Percentiles rank a stretch among this genome's conserved stretches.
phyloP scores from a whole-genome alignment of 2,888 invertebrate species.

The Netelia fuscicornis region DNA sequence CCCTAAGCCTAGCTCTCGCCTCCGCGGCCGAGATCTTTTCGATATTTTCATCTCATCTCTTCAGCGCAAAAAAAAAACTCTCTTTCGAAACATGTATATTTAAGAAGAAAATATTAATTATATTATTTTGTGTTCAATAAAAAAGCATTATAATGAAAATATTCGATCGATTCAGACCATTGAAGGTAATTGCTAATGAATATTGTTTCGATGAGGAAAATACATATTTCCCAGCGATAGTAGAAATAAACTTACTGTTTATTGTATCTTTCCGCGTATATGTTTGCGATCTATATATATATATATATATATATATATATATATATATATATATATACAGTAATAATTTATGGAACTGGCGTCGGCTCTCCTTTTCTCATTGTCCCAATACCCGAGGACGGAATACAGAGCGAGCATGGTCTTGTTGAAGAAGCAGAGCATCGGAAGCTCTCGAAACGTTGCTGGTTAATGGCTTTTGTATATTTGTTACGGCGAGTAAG shows the following conservation, averaged over 20 bases:
- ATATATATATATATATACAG: slow-evolving; percentile 33
- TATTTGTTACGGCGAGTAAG: slow-evolving; percentile 19
- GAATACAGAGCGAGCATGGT: slow-evolving; percentile 26
- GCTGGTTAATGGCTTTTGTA: slow-evolving; percentile 9
- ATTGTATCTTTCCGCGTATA: not conserved
- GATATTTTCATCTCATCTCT: slow-evolving; percentile 2
- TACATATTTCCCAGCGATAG: too few relatives aligned
- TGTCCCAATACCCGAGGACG: slow-evolving; percentile 22
- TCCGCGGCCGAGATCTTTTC: slow-evolving; percentile 10
- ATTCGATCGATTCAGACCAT: too few relatives aligned
- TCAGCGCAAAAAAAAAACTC: not conserved
- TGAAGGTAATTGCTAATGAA: too few relatives aligned
- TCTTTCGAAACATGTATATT: too few relatives aligned
- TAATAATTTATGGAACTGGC: slow-evolving; percentile 58
- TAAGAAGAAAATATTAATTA: too few relatives aligned
- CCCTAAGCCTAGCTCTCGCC: slow-evolving; percentile 66
- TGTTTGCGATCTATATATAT: slow-evolving; percentile 17
- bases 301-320: slow-evolving; percentile 38
- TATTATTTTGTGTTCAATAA: too few relatives aligned
- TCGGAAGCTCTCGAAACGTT: slow-evolving; percentile 33
- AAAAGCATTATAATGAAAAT: too few relatives aligned
- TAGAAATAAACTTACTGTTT: too few relatives aligned
- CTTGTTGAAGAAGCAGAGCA: slow-evolving; percentile 7
- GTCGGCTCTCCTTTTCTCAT: slow-evolving; percentile 32
- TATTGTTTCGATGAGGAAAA: too few relatives aligned